phyloP scores from a whole-genome alignment of 2,888 invertebrate species.

The Macrophya annulata region DNA sequence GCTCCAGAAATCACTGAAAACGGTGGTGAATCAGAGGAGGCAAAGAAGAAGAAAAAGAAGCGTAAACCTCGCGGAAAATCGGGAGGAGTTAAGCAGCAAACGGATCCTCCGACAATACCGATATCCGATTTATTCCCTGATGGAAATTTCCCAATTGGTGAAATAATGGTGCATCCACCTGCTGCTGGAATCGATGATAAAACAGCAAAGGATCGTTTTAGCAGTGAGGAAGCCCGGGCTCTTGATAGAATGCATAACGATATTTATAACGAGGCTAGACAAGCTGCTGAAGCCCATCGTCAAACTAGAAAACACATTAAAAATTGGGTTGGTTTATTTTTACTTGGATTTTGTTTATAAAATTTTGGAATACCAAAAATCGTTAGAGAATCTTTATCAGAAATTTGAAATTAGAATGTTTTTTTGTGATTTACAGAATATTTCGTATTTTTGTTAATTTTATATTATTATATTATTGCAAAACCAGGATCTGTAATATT shows the following conservation, averaged over 20 bases:
- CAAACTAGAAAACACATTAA: conserved; percentile 95
- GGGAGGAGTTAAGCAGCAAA: conserved; percentile 83
- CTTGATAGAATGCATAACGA: conserved; percentile 95
- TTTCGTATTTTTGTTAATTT: background rate
- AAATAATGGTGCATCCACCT: conserved; percentile 92
- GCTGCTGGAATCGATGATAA: conserved; percentile 88
- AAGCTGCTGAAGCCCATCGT: conserved; percentile 98
- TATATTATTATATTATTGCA: no score
- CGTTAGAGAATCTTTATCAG: background rate
- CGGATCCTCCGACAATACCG: conserved; percentile 93
- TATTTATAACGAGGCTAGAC: conserved; percentile 96
- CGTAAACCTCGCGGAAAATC: conserved; percentile 80
- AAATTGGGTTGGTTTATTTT: conserved; percentile 83
- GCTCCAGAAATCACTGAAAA: conserved; percentile 78
- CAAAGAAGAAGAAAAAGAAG: conserved; percentile 86
- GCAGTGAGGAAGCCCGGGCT: conserved; percentile 93
- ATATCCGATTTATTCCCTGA: conserved; percentile 93
- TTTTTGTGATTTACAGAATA: background rate
- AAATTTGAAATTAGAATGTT: background rate
- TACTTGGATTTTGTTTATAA: background rate
- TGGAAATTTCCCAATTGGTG: conserved; percentile 93
- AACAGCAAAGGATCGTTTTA: conserved; percentile 92
- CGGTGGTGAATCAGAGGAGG: conserved; percentile 83
- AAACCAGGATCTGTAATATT: no score
- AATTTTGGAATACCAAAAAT: background rate